These are phyloP conservation scores for Rutilus rutilus DNA, from an alignment of 2,113 vertebrate species.

Conservation along the genomic window DNA sequence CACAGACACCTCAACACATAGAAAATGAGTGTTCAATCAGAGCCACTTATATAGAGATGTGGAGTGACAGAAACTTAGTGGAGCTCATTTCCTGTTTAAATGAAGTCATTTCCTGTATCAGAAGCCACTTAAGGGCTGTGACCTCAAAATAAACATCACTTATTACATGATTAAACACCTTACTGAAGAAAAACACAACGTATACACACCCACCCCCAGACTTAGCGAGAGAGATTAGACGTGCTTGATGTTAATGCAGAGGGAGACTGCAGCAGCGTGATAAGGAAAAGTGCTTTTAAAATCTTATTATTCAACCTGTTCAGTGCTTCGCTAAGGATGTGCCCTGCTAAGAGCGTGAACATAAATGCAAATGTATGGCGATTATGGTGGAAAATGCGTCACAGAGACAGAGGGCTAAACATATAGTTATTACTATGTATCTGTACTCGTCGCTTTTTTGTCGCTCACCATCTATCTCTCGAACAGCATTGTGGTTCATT, in stretches of 20 bases:
- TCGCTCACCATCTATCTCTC: neutral
- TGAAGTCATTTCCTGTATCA: conserved; percentile 57
- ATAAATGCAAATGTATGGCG: conserved; percentile 6
- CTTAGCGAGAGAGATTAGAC: conserved; percentile 16
- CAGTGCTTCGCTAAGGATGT: neutral
- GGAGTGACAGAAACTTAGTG: conserved; percentile 66
- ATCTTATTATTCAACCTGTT: conserved; percentile 15
- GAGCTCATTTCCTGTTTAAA: conserved; percentile 67
- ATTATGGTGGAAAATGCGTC: neutral
- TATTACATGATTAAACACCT: conserved; percentile 70
- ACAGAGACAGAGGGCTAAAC: neutral
- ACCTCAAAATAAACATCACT: conserved; percentile 62
- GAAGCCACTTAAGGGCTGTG: conserved; percentile 65
- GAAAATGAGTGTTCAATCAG: conserved; percentile 34
- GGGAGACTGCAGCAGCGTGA: conserved; percentile 18
- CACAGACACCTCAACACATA: conserved; percentile 9
- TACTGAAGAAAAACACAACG: conserved; percentile 45
- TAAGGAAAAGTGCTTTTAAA: conserved; percentile 35
- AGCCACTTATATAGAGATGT: neutral
- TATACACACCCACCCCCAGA: neutral
- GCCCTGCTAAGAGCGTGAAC: neutral
- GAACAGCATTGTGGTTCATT: neutral
- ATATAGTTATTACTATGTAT: neutral
- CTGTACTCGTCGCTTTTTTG: neutral
- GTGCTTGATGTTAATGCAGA: conserved; percentile 9